Base-by-base conservation (phyloP, 2,888 invertebrate species). In the Fragum whitleyi region DNA sequence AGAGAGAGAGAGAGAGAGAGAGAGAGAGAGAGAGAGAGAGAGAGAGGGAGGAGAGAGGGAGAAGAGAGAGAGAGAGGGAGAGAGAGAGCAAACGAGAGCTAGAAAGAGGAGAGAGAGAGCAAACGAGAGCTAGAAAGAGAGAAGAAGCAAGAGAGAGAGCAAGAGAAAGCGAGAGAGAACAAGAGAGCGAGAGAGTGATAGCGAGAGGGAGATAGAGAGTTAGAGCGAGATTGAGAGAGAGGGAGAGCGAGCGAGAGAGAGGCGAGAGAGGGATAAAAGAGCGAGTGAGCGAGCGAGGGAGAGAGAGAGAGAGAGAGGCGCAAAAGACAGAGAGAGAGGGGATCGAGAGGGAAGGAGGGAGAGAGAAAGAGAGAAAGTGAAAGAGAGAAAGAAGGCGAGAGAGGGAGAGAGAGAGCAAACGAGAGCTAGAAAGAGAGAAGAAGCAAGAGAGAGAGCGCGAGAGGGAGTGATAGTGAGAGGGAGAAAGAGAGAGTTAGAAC, bases 21-120 rank as follows among this genome's bases (percentile, higher is more conserved):
- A 36, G 23, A 39, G 42, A 67, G 7, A 67, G 67, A 67, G 23
- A 39, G 67, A 67, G 67, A 67, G 32, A 21, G 36, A 36, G 32
- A 39, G 32, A 39, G 19, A 67, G 32, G n/a, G 19, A 39, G 67
- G 29, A 28, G 42, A 29, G 29, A 28, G 42, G 39, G 29, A 28
- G 42, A 29, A 39, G 23, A 28, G 67, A 67, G 23, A 39, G n/a
- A 39, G 14, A 39, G 42, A n/a, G 19, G 23, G 32, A 67, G 19
- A 55, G 57, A 55, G 19, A 9, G 21, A n/a, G 19, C 7, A 21
- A 55, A n/a, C 7, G 21, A n/a, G 9, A 55, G 57, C 19, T 16
- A 55, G 57, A 55, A 9, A 9, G 23, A 21, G 7, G 7, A n/a
- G 21, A 55, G 7, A 42, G 16, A 16, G 16, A 16, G 16, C 11